Conservation (phyloP, 1,140 invertebrate species). For the Pseudomyrmex gracilis region DNA sequence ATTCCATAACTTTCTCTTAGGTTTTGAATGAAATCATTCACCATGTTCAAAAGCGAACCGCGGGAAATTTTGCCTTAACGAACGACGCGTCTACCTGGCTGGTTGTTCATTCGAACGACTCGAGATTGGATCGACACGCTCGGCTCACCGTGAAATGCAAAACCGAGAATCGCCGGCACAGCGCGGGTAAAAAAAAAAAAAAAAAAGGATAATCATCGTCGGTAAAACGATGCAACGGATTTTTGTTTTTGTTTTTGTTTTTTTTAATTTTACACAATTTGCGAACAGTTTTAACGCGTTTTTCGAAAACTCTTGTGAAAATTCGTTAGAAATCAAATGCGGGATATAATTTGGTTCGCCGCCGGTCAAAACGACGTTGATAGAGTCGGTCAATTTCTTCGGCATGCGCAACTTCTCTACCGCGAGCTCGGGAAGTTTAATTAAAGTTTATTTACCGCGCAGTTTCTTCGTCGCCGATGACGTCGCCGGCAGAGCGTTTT, state of each 20-base stretch:
- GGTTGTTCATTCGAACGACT: conserved; percentile 24
- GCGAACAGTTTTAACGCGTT: too few species aligned
- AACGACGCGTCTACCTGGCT: conserved; percentile 15
- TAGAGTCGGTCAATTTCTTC: conserved; percentile 29
- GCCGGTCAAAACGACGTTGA: conserved; percentile 14
- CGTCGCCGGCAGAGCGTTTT: neutral
- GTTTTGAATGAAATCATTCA: neutral
- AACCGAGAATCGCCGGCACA: conserved; percentile 5
- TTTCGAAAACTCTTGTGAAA: neutral
- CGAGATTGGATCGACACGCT: conserved; percentile 61
- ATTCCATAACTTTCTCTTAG: conserved; percentile 2
- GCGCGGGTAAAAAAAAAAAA: neutral
- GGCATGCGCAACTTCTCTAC: conserved; percentile 5
- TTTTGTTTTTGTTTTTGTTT: too few species aligned
- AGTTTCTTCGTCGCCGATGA: neutral
- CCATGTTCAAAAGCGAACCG: neutral
- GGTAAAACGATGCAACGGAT: too few species aligned
- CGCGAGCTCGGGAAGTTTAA: conserved; percentile 60
- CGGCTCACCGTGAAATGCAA: conserved; percentile 57
- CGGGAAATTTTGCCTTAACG: conserved; percentile 37
- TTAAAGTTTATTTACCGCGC: conserved; percentile 68
- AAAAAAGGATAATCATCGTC: neutral
- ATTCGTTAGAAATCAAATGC: too few species aligned
- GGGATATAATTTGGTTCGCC: conserved; percentile 15
- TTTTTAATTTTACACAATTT: too few species aligned